Conservation (phyloP, 2,797 vertebrate species). For the Mus minutoides region DNA sequence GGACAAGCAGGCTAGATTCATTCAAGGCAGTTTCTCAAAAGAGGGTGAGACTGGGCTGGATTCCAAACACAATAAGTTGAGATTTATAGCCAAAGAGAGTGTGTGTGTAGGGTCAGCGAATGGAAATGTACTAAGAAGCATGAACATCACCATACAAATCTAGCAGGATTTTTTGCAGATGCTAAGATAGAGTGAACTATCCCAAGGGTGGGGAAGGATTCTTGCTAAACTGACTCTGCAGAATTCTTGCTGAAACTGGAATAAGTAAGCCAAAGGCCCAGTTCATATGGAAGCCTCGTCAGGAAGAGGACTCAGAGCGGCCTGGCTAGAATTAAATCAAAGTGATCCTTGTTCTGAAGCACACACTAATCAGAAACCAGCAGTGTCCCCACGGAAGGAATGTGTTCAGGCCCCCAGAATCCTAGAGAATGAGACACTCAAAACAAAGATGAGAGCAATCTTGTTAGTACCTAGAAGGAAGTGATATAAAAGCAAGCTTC, state of each 20-base stretch:
- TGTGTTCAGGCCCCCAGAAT: background rate
- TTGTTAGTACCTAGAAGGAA: background rate
- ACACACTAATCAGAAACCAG: background rate
- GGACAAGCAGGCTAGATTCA: background rate
- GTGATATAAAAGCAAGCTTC: constrained; percentile 8
- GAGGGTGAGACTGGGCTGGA: background rate
- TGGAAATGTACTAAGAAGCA: background rate
- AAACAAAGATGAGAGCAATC: background rate
- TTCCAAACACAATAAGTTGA: background rate
- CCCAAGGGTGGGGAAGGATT: background rate
- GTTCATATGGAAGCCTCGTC: background rate
- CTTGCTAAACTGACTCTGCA: constrained; percentile 11
- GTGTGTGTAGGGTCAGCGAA: background rate
- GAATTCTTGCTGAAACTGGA: constrained; percentile 2
- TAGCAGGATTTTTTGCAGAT: constrained; percentile 27
- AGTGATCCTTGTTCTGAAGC: background rate
- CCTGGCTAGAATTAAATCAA: background rate
- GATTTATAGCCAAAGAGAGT: background rate
- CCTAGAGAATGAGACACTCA: background rate
- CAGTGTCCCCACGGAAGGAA: background rate
- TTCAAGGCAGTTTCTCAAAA: background rate
- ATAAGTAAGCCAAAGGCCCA: background rate
- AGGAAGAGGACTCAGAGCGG: background rate
- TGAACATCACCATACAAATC: background rate
- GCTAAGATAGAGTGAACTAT: background rate